Evolutionary conservation across 2,113 vertebrate species (phyloP), one percentile per base, ranked within the genome.

Genomic region (Ptilorrhoa leucosticta): DNA sequence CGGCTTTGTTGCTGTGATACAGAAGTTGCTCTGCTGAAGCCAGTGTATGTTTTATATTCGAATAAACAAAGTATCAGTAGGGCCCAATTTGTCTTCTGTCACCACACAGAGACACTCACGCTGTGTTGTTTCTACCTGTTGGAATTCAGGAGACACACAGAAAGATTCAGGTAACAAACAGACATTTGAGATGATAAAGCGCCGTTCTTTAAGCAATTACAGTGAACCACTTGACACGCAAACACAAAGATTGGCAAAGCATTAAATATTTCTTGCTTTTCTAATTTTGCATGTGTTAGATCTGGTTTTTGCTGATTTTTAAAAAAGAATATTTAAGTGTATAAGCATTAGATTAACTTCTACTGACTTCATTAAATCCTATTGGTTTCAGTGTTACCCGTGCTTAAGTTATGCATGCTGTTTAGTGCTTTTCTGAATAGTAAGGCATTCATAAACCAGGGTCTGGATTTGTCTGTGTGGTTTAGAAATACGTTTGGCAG

Each of bases 131-230:
- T 84, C 85, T 96, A 37, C 84, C 73, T 68, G 33, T 71, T 93
- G 71, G 58, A 93, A 68, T 90, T 89, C 82, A 2, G 15, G 72
- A 56, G 50, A 10, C 79, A 17, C 31, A 26, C 27, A 68, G 83
- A 92, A 90, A 22, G 57, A 58, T 83, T 89, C 86, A 58, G 93
- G 86, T 96, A 96, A 82, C 71, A 61, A 76, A 9, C 23, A 65
- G 40, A 8, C 20, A 19, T 57, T 57, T 83, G 58, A 91, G 39
- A 19, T 37, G 10, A 30, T 28, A 69, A 40, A 44, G 3, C 14
- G 35, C 66, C 3, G 6, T 37, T 88, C 45, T 92, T 84, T 48
- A 79, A 76, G 66, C 44, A 70, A 3, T 61, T 89, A 17, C 23
- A 66, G 18, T 10, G n/a, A 91, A 26, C 42, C 22, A 47, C 28